Evolutionary conservation across 2,888 invertebrate genomes (phyloP).

Genomic region (Cybosia mesomella): DNA sequence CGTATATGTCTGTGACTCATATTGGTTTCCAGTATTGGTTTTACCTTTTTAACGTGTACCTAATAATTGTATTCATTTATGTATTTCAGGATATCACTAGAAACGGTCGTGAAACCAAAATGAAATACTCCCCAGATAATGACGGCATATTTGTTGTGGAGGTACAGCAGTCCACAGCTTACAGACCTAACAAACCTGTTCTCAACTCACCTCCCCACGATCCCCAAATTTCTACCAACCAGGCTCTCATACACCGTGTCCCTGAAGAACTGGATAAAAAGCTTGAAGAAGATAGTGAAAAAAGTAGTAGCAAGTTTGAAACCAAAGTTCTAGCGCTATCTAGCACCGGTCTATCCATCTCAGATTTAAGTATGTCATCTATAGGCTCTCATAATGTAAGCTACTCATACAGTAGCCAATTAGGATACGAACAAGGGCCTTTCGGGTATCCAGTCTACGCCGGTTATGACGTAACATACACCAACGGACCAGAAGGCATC

Average conservation of each 20-base stretch:
- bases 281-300: constrained; percentile 73
- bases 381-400: constrained; percentile 90
- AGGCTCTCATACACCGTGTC: constrained; percentile 79
- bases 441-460: constrained; percentile 90
- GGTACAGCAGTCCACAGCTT: constrained; percentile 83
- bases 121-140: constrained; percentile 91
- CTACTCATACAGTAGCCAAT: constrained; percentile 93
- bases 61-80: background rate
- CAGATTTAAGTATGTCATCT: constrained; percentile 92
- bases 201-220: constrained; percentile 74
- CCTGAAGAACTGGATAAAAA: constrained; percentile 77
- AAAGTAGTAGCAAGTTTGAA: constrained; percentile 66
- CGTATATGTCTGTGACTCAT: background rate
- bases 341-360: constrained; percentile 93
- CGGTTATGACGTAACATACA: constrained; percentile 84
- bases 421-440: constrained; percentile 91
- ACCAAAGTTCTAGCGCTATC: constrained; percentile 85
- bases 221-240: constrained; percentile 82
- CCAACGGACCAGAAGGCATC: constrained; percentile 70
- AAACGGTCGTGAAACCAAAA: constrained; percentile 91
- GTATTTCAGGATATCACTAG: constrained; percentile 89
- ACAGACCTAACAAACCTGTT: constrained; percentile 69
- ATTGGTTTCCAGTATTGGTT: background rate
- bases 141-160: constrained; percentile 92
- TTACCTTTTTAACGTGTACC: background rate